Base-by-base conservation (phyloP, 2,797 vertebrate species). In the Crenuchus spilurus region DNA sequence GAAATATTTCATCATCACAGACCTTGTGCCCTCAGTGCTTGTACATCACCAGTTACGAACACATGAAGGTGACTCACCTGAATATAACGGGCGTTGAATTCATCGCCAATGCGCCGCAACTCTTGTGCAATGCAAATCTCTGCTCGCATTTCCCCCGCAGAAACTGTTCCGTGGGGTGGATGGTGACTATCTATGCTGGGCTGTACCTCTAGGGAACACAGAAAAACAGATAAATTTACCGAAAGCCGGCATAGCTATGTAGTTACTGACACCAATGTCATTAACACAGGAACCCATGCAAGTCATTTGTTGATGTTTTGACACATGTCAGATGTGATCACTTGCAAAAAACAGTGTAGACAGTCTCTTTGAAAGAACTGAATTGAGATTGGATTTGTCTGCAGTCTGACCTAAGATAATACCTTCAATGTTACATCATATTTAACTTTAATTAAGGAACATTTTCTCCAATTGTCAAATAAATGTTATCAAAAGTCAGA, bases 81-180 rank as follows among this genome's bases (percentile, higher is more conserved):
- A 49, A 84, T 63, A 39, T 90, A 78, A 1, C 81, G 46, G 5
- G 18, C 51, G 64, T 98, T 93, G 80, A 92, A 97, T 8, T 97
- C 94, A 1, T 98, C 97, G 2, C 96, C 97, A 0, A 98, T 94
- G 49, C 90, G 91, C 46, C 92, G 93, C 78, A 99, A 90, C 79
- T 95, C 92, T 74, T 82, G 94, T 3, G 95, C 97, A 0, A 97
- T 88, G 89, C 87, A 87, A 7, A 85, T 80, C 80, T 95, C 94
- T 0, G 91, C 86, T 75, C 89, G 93, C 85, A 94, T 80, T 52
- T 92, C 94, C 79, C 84, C 87, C 6, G 81, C 89, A 22, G 88
- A 75, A n/a, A 84, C 87, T 69, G 26, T 84, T 64, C 89, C 91
- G 41, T 79, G 83, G 81, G 84, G 82, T 78, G 78, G 86, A 87